A percentile compares a stretch with the other conserved stretches of the same genome.
Conservation (phyloP, 2,113 vertebrate genomes). For the Alligator sinensis region DNA sequence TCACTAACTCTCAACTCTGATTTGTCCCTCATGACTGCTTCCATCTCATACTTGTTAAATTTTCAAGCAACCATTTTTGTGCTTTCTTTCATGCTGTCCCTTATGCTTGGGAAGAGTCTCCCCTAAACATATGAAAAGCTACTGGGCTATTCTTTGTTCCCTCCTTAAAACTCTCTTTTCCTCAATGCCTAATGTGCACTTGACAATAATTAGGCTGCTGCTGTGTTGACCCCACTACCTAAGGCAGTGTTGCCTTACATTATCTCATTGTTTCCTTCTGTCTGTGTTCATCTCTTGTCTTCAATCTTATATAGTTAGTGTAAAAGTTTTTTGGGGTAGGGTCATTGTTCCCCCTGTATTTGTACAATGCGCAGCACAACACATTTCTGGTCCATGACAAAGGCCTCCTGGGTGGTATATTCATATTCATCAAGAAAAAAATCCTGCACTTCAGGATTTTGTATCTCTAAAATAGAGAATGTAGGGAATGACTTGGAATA, state of each 20-base stretch:
- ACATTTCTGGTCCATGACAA: neutral
- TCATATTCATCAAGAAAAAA: neutral
- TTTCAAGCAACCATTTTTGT: neutral
- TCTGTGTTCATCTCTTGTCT: rapidly evolving
- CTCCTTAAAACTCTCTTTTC: neutral
- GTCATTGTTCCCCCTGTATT: neutral
- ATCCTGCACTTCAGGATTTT: neutral
- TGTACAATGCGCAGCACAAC: neutral
- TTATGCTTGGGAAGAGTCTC: rapidly evolving
- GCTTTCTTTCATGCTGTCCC: rapidly evolving
- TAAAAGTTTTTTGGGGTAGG: neutral
- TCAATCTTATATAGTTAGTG: neutral
- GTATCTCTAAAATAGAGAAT: neutral
- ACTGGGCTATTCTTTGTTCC: neutral
- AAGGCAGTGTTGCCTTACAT: rapidly evolving
- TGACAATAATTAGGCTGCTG: neutral
- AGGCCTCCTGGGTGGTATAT: neutral
- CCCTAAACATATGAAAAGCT: neutral
- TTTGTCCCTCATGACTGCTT: neutral
- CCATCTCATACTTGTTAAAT: neutral
- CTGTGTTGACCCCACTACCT: neutral
- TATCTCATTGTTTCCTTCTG: neutral
- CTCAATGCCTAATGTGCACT: neutral
- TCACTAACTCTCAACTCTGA: neutral
- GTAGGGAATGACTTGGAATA: neutral